A percentile compares a stretch with the other conserved stretches of the same genome.
phyloP scores from a whole-genome alignment of 2,113 vertebrate genomes.

The human region DNA sequence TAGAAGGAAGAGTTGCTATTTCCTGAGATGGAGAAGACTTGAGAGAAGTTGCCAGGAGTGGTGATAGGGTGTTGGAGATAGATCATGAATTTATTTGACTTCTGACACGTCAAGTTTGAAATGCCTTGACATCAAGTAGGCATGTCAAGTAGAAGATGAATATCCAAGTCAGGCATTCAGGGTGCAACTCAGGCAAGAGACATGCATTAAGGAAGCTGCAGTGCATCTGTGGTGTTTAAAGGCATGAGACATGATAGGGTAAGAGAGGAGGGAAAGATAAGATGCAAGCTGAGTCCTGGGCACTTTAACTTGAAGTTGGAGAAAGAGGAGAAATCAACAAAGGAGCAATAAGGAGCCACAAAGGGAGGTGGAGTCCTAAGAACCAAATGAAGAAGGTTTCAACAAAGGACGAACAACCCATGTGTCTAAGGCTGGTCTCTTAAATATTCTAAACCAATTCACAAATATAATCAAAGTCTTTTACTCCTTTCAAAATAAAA shows the following conservation, averaged over 20 bases:
- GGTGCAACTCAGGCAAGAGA: neutral
- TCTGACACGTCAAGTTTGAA: neutral
- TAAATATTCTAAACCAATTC: neutral
- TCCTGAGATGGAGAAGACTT: neutral
- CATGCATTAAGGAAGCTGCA: neutral
- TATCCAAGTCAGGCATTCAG: neutral
- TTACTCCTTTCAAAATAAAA: conserved; percentile 39
- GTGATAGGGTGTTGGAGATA: neutral
- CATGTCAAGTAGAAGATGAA: neutral
- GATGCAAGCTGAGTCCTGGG: neutral
- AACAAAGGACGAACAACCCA: neutral
- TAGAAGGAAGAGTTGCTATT: neutral
- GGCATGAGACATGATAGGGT: neutral
- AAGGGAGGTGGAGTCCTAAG: neutral
- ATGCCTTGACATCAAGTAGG: neutral
- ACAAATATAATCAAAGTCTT: neutral
- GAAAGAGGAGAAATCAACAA: neutral
- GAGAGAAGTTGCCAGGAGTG: neutral
- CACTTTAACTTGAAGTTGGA: neutral
- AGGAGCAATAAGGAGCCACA: neutral
- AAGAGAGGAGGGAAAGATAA: neutral
- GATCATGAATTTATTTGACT: neutral
- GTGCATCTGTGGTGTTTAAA: neutral
- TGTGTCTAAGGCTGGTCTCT: neutral
- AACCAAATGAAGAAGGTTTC: neutral